Conservation (phyloP, 2,797 vertebrate species). For the Lophius americanus region DNA sequence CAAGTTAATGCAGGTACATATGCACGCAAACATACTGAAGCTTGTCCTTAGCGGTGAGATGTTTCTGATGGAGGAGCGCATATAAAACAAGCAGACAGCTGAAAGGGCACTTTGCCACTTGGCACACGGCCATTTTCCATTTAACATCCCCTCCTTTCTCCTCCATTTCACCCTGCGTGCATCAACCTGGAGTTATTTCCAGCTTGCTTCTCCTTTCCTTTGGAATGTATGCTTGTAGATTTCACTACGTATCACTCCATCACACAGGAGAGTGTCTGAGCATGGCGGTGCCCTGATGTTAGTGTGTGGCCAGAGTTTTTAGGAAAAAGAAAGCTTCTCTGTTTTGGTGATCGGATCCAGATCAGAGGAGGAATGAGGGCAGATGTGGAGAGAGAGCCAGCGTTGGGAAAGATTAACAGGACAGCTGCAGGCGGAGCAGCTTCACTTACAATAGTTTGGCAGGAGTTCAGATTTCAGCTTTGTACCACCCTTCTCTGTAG, state of each 20-base stretch:
- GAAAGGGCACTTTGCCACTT: constrained; percentile 74
- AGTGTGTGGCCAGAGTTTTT: constrained; percentile 60
- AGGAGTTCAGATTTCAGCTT: constrained; percentile 61
- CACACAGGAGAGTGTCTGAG: constrained; percentile 3
- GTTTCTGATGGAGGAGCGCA: constrained; percentile 61
- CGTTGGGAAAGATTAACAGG: constrained; percentile 64
- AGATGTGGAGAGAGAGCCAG: constrained; percentile 62
- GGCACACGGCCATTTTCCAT: constrained; percentile 76
- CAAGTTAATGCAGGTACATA: constrained; percentile 63
- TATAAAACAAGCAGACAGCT: constrained; percentile 73
- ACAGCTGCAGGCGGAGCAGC: constrained; percentile 71
- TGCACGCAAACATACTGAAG: constrained; percentile 22
- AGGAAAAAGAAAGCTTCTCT: constrained; percentile 42
- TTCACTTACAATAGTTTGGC: constrained; percentile 72
- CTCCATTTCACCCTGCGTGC: constrained; percentile 54
- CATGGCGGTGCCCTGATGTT: constrained; percentile 37
- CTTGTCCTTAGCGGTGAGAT: constrained; percentile 49
- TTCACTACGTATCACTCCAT: constrained; percentile 31
- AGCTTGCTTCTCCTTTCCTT: constrained; percentile 37
- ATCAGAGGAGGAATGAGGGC: constrained; percentile 56
- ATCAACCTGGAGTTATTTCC: constrained; percentile 52
- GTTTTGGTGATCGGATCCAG: constrained; percentile 65
- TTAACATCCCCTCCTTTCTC: constrained; percentile 60
- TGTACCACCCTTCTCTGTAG: constrained; percentile 45
- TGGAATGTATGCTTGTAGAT: constrained; percentile 40